Conservation (phyloP, 2,113 vertebrate species). For the Megalops atlanticus region DNA sequence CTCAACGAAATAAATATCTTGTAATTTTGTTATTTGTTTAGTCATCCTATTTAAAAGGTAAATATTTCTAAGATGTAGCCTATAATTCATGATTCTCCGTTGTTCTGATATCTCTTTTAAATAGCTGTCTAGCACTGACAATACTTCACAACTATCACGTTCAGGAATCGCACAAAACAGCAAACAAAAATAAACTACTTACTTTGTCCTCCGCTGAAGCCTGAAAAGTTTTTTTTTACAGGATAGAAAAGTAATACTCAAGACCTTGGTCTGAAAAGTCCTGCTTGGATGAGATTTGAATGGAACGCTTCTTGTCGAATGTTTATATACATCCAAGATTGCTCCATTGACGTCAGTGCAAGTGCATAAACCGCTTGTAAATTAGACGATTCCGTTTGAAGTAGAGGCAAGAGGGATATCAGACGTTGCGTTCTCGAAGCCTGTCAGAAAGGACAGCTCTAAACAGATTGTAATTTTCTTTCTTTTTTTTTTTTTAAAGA, state of each 20-base stretch:
- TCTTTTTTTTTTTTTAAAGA: constrained; percentile 6
- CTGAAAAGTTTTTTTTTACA: constrained; percentile 39
- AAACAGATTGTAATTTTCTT: neutral
- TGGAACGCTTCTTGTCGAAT: constrained; percentile 42
- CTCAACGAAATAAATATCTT: too few species aligned
- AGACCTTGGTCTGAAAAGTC: constrained; percentile 38
- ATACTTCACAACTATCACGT: neutral
- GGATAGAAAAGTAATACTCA: constrained; percentile 34
- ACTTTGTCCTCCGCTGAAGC: constrained; percentile 46
- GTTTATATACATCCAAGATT: constrained; percentile 76
- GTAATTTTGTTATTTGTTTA: too few species aligned
- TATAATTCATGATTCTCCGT: too few species aligned
- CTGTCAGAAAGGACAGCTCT: constrained; percentile 29
- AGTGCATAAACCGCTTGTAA: constrained; percentile 65
- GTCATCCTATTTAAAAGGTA: too few species aligned
- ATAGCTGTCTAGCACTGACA: neutral
- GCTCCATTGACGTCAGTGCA: constrained; percentile 80
- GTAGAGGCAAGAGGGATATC: constrained; percentile 36
- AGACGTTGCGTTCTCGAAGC: constrained; percentile 16
- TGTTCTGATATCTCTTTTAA: neutral
- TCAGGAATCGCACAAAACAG: neutral
- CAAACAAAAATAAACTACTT: constrained; percentile 31
- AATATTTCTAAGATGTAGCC: too few species aligned
- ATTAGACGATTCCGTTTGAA: constrained; percentile 55
- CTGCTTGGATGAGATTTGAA: constrained; percentile 51